Base-by-base conservation (phyloP, 2,113 vertebrate species). In the Corvus cornix region DNA sequence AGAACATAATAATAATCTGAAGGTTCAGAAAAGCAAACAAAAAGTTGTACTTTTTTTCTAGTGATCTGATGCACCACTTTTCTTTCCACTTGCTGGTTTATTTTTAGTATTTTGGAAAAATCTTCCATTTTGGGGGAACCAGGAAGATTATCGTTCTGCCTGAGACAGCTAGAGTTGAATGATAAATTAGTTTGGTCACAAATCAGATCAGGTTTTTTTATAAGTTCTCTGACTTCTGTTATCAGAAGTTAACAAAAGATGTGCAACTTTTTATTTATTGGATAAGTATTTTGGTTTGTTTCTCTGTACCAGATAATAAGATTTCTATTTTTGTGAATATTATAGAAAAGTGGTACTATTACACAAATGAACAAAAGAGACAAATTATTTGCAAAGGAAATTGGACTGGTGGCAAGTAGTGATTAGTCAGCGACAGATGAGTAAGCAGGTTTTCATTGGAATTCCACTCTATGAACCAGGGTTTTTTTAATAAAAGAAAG, bases 161-260 rank as follows among this genome's bases (percentile, higher is more conserved):
- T 75, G 53, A 51, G 27, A 55, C 35, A 84, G 16, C 37, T 28
- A 10, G 23, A 63, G 7, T 48, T 63, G 26, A 66, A 56, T 2
- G 14, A 64, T 67, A 37, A 60, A 48, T 62, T 35, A 48, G 3
- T 88, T 60, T 64, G 39, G 23, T 68, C 37, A 20, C 41, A 88
- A 80, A 64, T 59, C 13, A 70, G 17, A 39, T 56, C 10, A 10
- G 20, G 1, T 0, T 11, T 0, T 19, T 37, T 69, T 66, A 5
- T 31, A 30, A 35, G 5, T 74, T 16, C 30, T 80, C 64, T 77
- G n/a, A 41, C n/a, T 76, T 77, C 21, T 62, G 21, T 49, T 69
- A 58, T n/a, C 28, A 66, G 35, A 69, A 70, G 9, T 53, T 48
- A 91, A 51, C 27, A 63, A 68, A 78, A 89, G 13, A 15, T n/a